These are phyloP conservation scores for Clarias macrocephalus DNA, from an alignment of 2,113 vertebrate species.

Conservation along the genomic window DNA sequence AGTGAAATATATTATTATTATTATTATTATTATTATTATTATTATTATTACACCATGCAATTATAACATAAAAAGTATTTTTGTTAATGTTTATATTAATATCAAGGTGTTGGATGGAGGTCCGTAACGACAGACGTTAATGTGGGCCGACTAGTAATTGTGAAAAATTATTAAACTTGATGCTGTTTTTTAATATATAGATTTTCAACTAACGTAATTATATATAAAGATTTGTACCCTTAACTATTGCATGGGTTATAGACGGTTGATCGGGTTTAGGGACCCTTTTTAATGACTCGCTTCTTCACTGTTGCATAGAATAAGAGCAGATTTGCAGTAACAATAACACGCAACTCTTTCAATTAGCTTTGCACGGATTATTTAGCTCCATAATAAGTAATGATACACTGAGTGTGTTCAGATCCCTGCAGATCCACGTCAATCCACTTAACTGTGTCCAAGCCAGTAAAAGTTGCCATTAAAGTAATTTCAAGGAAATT, in stretches of 20 bases:
- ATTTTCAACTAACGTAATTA: background rate
- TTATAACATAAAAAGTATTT: background rate
- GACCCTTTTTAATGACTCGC: background rate
- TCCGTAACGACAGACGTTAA: background rate
- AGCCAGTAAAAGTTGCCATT: background rate
- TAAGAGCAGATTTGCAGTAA: background rate
- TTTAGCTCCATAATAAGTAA: background rate
- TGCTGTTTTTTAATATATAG: background rate
- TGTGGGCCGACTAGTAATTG: no score
- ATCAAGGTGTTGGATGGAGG: no score
- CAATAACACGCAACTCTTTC: background rate
- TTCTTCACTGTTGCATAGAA: background rate
- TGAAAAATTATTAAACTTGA: background rate
- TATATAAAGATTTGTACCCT: background rate
- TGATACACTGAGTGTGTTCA: background rate
- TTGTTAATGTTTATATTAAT: background rate
- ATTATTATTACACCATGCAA: background rate
- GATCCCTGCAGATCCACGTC: background rate
- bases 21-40: conserved; percentile 12
- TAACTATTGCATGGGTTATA: background rate
- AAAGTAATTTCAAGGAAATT: background rate
- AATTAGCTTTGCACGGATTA: background rate
- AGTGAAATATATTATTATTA: background rate
- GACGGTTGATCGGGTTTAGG: background rate
- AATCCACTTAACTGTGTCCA: background rate